Evolutionary conservation across 2,113 vertebrate species (phyloP), one percentile per base, ranked within the genome.

Genomic region (Amphilophus citrinellus): DNA sequence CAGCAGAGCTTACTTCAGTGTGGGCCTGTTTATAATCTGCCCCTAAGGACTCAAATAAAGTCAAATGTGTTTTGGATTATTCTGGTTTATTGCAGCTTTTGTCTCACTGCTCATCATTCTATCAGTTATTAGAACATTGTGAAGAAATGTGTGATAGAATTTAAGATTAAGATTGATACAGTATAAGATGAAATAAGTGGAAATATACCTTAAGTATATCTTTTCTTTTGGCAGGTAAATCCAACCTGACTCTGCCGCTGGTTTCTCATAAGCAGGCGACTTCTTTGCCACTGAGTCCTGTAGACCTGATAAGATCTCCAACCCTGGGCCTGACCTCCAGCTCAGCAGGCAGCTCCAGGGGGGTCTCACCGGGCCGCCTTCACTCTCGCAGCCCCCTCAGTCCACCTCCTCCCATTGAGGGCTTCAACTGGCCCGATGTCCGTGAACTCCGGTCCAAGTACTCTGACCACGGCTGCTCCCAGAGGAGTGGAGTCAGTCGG

Each of bases 351-450:
- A 63, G 10, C 77, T 66, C 20, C 59, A 76, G 11, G 24, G 80
- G 22, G 57, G 63, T 61, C 71, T 83, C 3, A 0, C 91, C 91
- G 2, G 84, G 84, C 7, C 84, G 11, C 24, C 71, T 58, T 14
- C 73, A 3, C 3, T 77, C 89, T 9, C 91, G 42, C 78, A 97
- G 95, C 80, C 95, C 95, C 3, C 87, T 90, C 2, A 96, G 95
- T 68, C 93, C 96, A 1, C 94, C 96, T 3, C 44, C 93, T 0
- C 79, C 91, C 2, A 15, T 87, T 0, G 97, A 98, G 82, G 92
- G 91, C 42, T 98, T 98, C 77, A 8, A 83, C 63, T 98, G 98
- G 98, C 98, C 98, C 0, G 97, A 99, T 0, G 98, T 98, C 27
- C 95, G 89, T 5, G 94, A 97, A 66, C 96, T 99, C 4, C 87